Base-by-base conservation (phyloP, 2,888 invertebrate genomes). In the Dicycla oo region DNA sequence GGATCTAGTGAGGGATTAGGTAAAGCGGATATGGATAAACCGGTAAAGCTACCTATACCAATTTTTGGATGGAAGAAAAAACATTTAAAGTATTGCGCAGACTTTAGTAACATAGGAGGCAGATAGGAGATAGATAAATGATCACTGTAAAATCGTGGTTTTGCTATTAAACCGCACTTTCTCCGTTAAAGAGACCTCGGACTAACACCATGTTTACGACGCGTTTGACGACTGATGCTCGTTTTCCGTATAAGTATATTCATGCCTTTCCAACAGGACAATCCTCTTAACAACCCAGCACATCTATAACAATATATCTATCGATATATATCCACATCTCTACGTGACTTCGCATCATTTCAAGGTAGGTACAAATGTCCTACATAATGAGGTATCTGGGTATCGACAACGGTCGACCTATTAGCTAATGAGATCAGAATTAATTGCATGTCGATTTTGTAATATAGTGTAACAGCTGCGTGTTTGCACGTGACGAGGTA, bases 371-470 rank as follows among this genome's bases (percentile, higher is more conserved):
- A 60, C 69, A 80, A 77, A 80, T 67, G 57, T 45, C 56, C 56
- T 51, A 66, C 11, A 81, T 77, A 66, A 65, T 78, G 58, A 66
- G 56, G 56, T 61, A 56, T 60, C 23, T 26, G 53, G 23, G 11
- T 56, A 80, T 75, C 51, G 80, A 70, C 69, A 71, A 81, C 84
- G 82, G 81, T 83, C 79, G 70, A 68, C 82, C 72, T 85, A 78
- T 86, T 87, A 83, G 79, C 86, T 88, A 89, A 89, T 90, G 90
- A 88, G 87, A 80, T 80, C 64, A 75, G 61, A 71, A 84, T 81
- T 87, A 83, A 84, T 82, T 83, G 83, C 82, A 62, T 61, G 67
- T 73, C 72, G 73, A 82, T 78, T 72, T 61, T 63, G 60, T 72
- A 61, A 56, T 63, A 26, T 45, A 20, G 20, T 2, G 63, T 54